Base-by-base conservation (phyloP, 2,888 invertebrate species). In the Zaprionus obscuricornis region DNA sequence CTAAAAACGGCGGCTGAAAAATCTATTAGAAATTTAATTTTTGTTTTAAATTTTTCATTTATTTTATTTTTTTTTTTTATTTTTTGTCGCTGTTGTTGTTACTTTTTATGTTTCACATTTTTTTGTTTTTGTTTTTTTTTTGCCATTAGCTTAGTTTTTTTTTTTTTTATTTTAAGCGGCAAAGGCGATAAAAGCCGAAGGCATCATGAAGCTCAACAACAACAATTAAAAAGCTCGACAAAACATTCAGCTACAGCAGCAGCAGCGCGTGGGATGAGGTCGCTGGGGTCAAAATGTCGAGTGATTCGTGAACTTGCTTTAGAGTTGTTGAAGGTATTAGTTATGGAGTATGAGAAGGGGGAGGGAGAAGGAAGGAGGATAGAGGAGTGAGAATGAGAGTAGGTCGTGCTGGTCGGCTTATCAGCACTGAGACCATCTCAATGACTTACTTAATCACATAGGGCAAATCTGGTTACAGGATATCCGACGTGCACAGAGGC, bases 391-490 rank as follows among this genome's bases (percentile, higher is more conserved):
- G n/a, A n/a, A n/a, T n/a, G n/a, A n/a, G n/a, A n/a, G n/a, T n/a
- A n/a, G n/a, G n/a, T n/a, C n/a, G n/a, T n/a, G n/a, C 8, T 31
- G 47, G 49, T 43, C 50, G 75, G 75, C 77, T 77, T 83, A 79
- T 79, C 79, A 74, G 62, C 66, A 74, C 52, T 49, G 62, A 70
- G 71, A 71, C 60, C 72, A 74, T 73, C 83, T 85, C 83, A 83
- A 83, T 83, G 83, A 83, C 85, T 83, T 85, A 79, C 84, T 83
- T 83, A 85, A 83, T 85, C 85, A 79, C 85, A 84, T 81, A 81
- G 84, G 66, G 76, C 77, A 83, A 83, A 83, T 83, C 83, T 85
- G 74, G 76, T 85, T 79, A 74, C 85, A 79, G 85, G 75, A 85
- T 83, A 85, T 85, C 83, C 85, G 76, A 59, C 55, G 60, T 71